Conservation (phyloP, 1,140 invertebrate species). For the Drosophila mojavensis region DNA sequence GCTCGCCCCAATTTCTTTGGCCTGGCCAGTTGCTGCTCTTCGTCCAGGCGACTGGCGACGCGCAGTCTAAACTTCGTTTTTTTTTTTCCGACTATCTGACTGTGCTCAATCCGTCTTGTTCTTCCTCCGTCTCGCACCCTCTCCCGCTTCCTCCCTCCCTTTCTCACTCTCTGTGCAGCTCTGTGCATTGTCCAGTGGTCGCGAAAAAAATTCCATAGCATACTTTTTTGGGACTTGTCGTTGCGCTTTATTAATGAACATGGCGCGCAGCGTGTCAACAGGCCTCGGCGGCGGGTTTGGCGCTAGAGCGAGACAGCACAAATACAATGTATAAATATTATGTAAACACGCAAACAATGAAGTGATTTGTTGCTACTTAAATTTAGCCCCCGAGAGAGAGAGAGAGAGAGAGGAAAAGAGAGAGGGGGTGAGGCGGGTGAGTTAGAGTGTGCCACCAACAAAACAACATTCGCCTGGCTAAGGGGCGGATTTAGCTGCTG, state of each 20-base stretch:
- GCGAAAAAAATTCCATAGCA: conserved; percentile 29
- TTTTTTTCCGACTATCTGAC: conserved; percentile 45
- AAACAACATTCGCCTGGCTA: conserved; percentile 4
- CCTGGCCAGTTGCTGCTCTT: conserved; percentile 8
- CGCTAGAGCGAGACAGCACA: conserved; percentile 11
- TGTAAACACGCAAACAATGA: conserved; percentile 82
- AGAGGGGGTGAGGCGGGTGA: no score
- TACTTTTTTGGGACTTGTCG: conserved; percentile 46
- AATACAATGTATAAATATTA: conserved; percentile 79
- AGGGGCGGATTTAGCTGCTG: not conserved
- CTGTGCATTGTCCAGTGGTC: not conserved
- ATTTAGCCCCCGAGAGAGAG: conserved; percentile 60
- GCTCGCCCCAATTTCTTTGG: no score
- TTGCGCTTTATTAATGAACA: conserved; percentile 75
- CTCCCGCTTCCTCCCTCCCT: not conserved
- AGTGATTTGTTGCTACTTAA: conserved; percentile 82
- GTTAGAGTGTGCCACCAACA: conserved; percentile 19
- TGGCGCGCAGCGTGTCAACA: conserved; percentile 54
- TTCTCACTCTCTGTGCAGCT: not conserved
- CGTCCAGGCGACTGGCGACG: conserved; percentile 25
- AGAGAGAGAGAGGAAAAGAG: not conserved
- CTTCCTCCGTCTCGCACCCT: not conserved
- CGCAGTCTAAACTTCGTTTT: conserved; percentile 71
- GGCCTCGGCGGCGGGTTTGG: not conserved
- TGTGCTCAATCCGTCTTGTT: not conserved